Percentiles rank a stretch among this genome's conserved stretches.
phyloP scores from a whole-genome alignment of 2,113 vertebrate species.

The Ptychochromis oligacanthus region DNA sequence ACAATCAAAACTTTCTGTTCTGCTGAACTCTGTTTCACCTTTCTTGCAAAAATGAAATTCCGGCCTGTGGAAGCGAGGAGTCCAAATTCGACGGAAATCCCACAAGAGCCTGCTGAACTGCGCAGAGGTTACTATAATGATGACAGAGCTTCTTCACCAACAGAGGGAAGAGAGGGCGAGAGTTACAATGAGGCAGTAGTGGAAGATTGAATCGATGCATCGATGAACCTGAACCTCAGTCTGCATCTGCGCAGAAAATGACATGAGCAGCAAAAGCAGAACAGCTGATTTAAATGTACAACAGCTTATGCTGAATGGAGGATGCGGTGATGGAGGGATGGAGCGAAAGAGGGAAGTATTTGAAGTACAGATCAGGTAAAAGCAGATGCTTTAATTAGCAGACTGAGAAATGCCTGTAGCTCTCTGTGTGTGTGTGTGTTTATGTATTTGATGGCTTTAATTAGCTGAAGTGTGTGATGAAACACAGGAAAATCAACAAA shows the following conservation, averaged over 20 bases:
- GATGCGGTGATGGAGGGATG: background rate
- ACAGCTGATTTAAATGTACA: background rate
- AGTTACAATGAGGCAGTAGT: background rate
- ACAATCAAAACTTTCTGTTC: background rate
- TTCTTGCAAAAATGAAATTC: background rate
- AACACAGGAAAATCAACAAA: constrained; percentile 66
- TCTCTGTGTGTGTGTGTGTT: background rate
- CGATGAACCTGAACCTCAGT: background rate
- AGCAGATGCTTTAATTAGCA: constrained; percentile 66
- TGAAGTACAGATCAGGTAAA: constrained; percentile 43
- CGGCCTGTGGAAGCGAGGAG: background rate
- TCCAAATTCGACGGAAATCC: background rate
- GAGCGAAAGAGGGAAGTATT: constrained; percentile 6
- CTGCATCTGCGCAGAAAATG: background rate
- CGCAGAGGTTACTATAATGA: background rate
- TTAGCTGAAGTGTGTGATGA: constrained; percentile 55
- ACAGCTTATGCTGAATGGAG: background rate
- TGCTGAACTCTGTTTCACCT: constrained; percentile 23
- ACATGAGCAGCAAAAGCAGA: background rate
- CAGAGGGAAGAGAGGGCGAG: background rate
- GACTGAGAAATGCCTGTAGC: constrained; percentile 32
- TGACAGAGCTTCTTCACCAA: background rate
- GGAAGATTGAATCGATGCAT: background rate
- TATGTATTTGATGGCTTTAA: constrained; percentile 65
- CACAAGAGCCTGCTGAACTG: background rate